phyloP scores from a whole-genome alignment of 2,797 vertebrate species.

The Podarcis siculus region DNA sequence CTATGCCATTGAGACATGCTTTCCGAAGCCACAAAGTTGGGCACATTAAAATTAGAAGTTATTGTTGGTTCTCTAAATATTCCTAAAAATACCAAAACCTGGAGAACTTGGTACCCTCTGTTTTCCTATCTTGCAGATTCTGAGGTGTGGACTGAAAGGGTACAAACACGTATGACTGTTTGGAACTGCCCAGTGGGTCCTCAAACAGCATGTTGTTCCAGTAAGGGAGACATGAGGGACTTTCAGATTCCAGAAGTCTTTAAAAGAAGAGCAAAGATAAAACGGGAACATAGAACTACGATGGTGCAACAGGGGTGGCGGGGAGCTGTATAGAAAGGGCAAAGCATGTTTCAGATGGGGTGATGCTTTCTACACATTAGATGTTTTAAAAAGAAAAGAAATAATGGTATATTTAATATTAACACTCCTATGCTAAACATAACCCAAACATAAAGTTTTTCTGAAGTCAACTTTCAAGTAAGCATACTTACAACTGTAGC shows the following conservation, averaged over 20 bases:
- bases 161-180: conserved; percentile 16
- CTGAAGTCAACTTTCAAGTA: no score
- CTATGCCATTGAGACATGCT: conserved; percentile 49
- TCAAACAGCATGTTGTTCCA: conserved; percentile 21
- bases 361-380: no score
- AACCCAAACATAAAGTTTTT: no score
- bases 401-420: no score
- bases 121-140: conserved; percentile 39
- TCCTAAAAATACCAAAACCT: conserved; percentile 64
- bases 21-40: conserved; percentile 63
- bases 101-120: conserved; percentile 35
- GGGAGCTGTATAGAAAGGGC: no score
- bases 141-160: conserved; percentile 34
- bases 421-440: no score
- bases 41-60: conserved; percentile 59
- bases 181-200: conserved; percentile 36
- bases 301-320: no score
- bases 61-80: conserved; percentile 64
- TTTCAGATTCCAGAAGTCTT: conserved; percentile 25
- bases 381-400: no score
- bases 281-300: not conserved
- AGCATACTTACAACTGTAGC: no score
- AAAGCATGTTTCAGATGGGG: no score
- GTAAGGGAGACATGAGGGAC: conserved; percentile 16
- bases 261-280: fast-evolving